Evolutionary conservation across 2,113 vertebrate genomes (phyloP).

Genomic region (Tenrec ecaudatus): DNA sequence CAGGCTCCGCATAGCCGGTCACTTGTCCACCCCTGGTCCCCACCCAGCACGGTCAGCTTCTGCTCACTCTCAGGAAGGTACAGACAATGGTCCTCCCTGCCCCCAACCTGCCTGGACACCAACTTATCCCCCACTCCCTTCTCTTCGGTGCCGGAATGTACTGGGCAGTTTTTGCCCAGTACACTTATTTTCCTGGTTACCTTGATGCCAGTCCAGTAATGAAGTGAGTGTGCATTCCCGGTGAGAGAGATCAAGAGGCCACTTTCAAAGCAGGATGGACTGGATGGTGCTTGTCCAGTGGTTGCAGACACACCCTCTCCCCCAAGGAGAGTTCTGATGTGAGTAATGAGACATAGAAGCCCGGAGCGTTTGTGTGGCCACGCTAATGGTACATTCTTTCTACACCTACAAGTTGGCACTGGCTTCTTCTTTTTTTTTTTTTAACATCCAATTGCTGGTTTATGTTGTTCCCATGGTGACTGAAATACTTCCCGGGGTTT

Average conservation of each 20-base stretch:
- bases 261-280: constrained; percentile 6
- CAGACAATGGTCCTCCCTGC: constrained; percentile 17
- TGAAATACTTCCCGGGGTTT: constrained; percentile 46
- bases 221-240: constrained; percentile 52
- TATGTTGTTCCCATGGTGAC: constrained; percentile 76
- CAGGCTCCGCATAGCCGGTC: too few species aligned
- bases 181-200: constrained; percentile 2
- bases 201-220: constrained; percentile 53
- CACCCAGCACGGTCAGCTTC: not conserved
- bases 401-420: constrained; percentile 21
- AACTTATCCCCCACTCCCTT: constrained; percentile 39
- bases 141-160: constrained; percentile 14
- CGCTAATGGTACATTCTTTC: constrained; percentile 52
- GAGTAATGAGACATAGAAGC: not conserved
- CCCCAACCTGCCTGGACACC: not conserved
- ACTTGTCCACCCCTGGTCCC: too few species aligned
- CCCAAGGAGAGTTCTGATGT: not conserved
- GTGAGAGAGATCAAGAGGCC: constrained; percentile 53
- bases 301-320: not conserved
- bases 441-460: constrained; percentile 69
- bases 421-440: constrained; percentile 57
- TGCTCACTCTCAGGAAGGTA: constrained; percentile 32
- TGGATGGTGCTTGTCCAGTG: not conserved
- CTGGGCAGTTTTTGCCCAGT: constrained; percentile 46
- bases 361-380: not conserved